Evolutionary conservation across 1,140 invertebrate genomes (phyloP), one percentile per base, ranked within the genome.

Genomic region (Drosophila mojavensis): DNA sequence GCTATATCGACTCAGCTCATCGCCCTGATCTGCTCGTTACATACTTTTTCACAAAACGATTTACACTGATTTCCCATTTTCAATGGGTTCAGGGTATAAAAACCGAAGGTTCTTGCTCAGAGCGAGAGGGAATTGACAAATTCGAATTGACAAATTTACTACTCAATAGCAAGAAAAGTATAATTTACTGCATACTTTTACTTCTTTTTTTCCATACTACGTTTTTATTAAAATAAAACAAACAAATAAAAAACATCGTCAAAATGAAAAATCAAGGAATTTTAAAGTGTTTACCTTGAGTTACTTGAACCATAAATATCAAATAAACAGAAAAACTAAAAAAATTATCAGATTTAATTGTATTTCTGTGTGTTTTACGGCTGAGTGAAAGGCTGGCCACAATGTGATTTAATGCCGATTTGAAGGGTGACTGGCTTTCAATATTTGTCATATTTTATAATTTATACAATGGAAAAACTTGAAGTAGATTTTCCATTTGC

Each of bases 401-500:
- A 65, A 59, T 51, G 45, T 33, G 63, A 55, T 53, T 63, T 48
- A 75, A 45, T 60, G 59, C 64, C 58, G 50, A 66, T 65, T 71
- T 77, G 63, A 70, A 50, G 41, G 43, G 59, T 39, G 50, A 61
- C 39, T 68, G 53, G 39, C 36, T 17, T 48, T 54, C 20, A 61
- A 36, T 60, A 58, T 20, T 59, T 53, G 24, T 15, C 62, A 54
- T 15, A 55, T 28, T 66, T 39, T 53, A 17, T 39, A 39, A 81
- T 81, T 76, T 77, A 81, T 82, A 76, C 71, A 39, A 85, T 81
- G 67, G 64, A 72, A 86, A 78, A 81, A 63, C 75, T 50, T 51
- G 59, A 58, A 28, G 33, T 64, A 66, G 67, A 74, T 70, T 70
- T 75, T 66, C 62, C 59, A 43, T 67, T 77, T 75, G 55, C 54